Evolutionary conservation across 2,797 vertebrate species (phyloP).

Genomic region (Notoglanidium macrostoma): DNA sequence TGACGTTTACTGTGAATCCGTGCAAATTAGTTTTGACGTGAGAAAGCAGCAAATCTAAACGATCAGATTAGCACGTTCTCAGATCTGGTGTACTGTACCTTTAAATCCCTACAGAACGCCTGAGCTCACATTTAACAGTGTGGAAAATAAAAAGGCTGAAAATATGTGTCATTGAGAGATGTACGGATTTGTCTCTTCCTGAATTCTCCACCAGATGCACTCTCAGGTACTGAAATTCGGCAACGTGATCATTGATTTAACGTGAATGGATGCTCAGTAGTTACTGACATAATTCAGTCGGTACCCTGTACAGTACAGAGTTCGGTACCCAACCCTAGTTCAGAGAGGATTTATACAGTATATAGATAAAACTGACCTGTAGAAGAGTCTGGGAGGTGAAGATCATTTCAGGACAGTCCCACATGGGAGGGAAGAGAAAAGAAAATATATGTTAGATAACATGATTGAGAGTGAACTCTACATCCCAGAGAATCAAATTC

Average conservation of each 20-base stretch:
- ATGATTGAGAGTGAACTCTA: neutral
- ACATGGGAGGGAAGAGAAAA: conserved; percentile 31
- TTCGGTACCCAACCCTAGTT: neutral
- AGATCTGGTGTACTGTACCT: neutral
- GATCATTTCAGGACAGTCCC: conserved; percentile 21
- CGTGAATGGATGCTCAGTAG: no score
- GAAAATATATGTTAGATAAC: conserved; percentile 15
- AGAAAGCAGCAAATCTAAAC: no score
- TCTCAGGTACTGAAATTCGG: no score
- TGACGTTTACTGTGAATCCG: neutral
- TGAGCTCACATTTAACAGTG: neutral
- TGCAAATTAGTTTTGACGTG: no score
- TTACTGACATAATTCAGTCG: no score
- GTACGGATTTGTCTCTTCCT: neutral
- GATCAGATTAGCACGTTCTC: neutral
- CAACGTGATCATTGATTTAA: no score
- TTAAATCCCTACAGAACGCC: neutral
- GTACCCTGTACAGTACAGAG: no score
- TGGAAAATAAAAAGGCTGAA: neutral
- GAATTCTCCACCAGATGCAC: neutral
- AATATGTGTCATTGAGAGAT: neutral
- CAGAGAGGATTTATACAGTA: neutral
- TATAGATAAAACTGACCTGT: conserved; percentile 79
- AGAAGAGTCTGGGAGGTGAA: conserved; percentile 82
- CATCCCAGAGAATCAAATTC: neutral